Evolutionary conservation across 2,113 vertebrate genomes (phyloP), one percentile per base, ranked within the genome.

Genomic region (Coptodon bakossiorum): DNA sequence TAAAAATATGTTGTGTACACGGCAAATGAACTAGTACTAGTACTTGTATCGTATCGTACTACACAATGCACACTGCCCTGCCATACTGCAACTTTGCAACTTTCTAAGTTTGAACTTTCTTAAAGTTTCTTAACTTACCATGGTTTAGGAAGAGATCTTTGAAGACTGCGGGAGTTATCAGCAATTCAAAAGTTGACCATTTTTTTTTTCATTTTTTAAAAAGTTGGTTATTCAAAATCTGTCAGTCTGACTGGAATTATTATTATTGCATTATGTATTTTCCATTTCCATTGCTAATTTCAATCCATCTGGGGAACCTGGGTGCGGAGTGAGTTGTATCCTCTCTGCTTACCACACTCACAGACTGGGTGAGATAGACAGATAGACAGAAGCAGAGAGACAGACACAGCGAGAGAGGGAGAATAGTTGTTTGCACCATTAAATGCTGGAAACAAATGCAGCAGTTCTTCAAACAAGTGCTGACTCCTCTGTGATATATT

Each of bases 361-460:
- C 71, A 78, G 38, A 80, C 12, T 5, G 5, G 45, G 43, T 76
- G 71, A 85, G 81, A 34, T 6, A 68, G 56, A 61, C 78, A 80
- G 83, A 84, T 19, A 80, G 83, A 78, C 31, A n/a, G 16, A 84
- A 53, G 48, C 4, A 4, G 80, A 86, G 9, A 68, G 66, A 83
- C 13, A 61, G 45, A 29, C 9, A 38, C 24, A 12, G 27, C 1
- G 9, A 59, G 17, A 56, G 22, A 59, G 80, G 90, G 80, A 27
- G 82, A 84, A 88, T 86, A 91, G 94, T 94, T 96, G 94, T 97
- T 96, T 96, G 95, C 93, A 88, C 95, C 96, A 94, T 96, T 97
- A 97, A 97, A 96, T 96, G 95, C 93, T 85, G 76, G 86, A 96
- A 95, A 96, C 94, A 96, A 97, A 95, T 95, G 92, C 94, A 85